A percentile compares a stretch with the other conserved stretches of the same genome.
These are phyloP conservation scores for Lipophrys pholis DNA, from an alignment of 2,113 vertebrate genomes.

Conservation along the genomic window DNA sequence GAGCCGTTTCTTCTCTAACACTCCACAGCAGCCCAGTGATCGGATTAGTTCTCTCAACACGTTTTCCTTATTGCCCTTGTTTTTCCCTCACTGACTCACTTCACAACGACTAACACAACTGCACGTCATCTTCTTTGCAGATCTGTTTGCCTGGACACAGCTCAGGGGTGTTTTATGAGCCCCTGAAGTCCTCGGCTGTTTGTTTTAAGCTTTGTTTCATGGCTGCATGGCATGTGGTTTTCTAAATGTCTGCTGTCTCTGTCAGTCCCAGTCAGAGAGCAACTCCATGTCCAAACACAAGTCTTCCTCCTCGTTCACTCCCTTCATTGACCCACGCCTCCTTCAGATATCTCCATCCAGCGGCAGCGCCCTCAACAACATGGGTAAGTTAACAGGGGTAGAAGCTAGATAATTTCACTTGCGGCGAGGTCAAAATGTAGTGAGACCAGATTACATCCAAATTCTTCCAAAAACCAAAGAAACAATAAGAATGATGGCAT, in stretches of 20 bases:
- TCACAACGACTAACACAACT: slow-evolving; percentile 40
- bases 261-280: slow-evolving; percentile 96
- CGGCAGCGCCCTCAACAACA: slow-evolving; percentile 94
- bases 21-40: slow-evolving; percentile 33
- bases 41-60: slow-evolving; percentile 17
- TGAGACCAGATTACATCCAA: too few relatives aligned
- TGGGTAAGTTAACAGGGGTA: slow-evolving; percentile 83
- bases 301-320: slow-evolving; percentile 99
- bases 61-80: slow-evolving; percentile 15
- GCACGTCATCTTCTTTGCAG: slow-evolving; percentile 14
- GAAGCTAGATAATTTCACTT: neutral
- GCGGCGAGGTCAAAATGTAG: too few relatives aligned
- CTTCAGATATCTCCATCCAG: slow-evolving; percentile 98
- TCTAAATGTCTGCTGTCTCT: slow-evolving; percentile 55
- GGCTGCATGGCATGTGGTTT: neutral
- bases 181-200: neutral
- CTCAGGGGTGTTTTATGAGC: slow-evolving; percentile 13
- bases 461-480: too few relatives aligned
- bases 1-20: slow-evolving; percentile 39
- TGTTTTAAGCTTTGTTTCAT: too few relatives aligned
- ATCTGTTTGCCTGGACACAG: slow-evolving; percentile 12
- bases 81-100: slow-evolving; percentile 2
- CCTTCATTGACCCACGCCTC: slow-evolving; percentile 98
- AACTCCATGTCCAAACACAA: slow-evolving; percentile 99
- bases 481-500: too few relatives aligned